Base-by-base conservation (phyloP, 2,888 invertebrate genomes). In the Hyles lineata region DNA sequence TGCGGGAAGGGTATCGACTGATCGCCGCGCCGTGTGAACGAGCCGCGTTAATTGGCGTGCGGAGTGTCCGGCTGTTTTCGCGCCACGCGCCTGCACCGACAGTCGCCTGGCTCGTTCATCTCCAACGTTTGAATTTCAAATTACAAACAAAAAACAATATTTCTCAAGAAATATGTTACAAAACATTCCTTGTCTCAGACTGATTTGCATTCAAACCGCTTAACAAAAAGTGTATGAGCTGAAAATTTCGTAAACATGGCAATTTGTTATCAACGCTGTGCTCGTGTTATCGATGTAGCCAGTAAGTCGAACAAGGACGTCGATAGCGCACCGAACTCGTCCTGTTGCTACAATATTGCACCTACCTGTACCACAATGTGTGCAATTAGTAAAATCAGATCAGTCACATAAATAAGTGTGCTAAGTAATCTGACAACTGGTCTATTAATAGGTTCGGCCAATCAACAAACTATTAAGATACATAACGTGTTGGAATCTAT, bases 31-130 rank as follows among this genome's bases (percentile, higher is more conserved):
- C 91, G 92, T 91, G 92, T 92, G 92, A 92, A 91, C 90, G 90
- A 87, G 86, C 86, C 87, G 90, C 89, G 92, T 89, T 93, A 93
- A 94, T 93, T 93, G 92, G 92, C 91, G 89, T 86, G 89, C 89
- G 82, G 91, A 89, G 88, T 87, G 91, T 87, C 89, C 91, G 88
- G 82, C 89, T 89, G 92, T 90, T 90, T 90, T 89, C 89, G 85
- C 82, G 89, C 90, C 91, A 90, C 90, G 91, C 88, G 92, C 90
- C 90, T 84, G 87, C 86, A 85, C 82, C 35, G 35, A 11, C 15
- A 43, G 43, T 78, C 80, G 82, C 77, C 50, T 19, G 55, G n/a
- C 19, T 55, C 77, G 83, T 81, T 82, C 87, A 82, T 86, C 86
- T 87, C 83, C 77, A 76, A 84, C 84, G 87, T 86, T 87, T 85